Evolutionary conservation across 2,797 vertebrate species (phyloP).

Genomic region (Ctenopoma kingsleyae): DNA sequence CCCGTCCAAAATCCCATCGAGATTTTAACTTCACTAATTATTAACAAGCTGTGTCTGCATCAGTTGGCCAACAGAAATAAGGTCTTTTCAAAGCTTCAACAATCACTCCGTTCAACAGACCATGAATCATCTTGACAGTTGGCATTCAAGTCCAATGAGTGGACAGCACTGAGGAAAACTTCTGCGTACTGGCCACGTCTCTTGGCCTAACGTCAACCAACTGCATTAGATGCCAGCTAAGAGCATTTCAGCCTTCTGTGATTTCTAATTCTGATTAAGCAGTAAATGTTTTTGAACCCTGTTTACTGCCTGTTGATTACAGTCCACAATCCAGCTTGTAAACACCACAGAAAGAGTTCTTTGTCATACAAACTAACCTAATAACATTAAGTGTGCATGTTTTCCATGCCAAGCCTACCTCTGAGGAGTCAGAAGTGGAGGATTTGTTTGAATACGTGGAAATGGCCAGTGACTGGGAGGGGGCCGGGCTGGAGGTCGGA

Average conservation of each 20-base stretch:
- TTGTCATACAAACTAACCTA: conserved; percentile 43
- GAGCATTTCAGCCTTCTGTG: conserved; percentile 15
- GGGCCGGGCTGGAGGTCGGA: conserved; percentile 82
- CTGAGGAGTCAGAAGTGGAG: conserved; percentile 82
- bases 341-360: conserved; percentile 49
- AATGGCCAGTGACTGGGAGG: conserved; percentile 85
- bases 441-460: conserved; percentile 89
- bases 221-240: conserved; percentile 16
- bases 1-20: too few relatives aligned
- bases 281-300: conserved; percentile 38
- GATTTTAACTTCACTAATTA: too few relatives aligned
- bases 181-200: neutral
- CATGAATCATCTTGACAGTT: conserved; percentile 51
- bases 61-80: neutral
- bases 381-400: conserved; percentile 40
- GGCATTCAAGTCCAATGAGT: conserved; percentile 24
- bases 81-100: conserved; percentile 15
- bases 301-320: conserved; percentile 19
- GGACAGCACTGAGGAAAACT: conserved; percentile 14
- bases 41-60: conserved; percentile 15
- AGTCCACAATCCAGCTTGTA: conserved; percentile 14
- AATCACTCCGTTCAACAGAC: conserved; percentile 22
- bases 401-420: conserved; percentile 80
- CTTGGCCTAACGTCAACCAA: neutral
- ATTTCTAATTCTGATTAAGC: conserved; percentile 43